Evolutionary conservation across 2,888 invertebrate species (phyloP).

Genomic region (Parthenolecanium corni): DNA sequence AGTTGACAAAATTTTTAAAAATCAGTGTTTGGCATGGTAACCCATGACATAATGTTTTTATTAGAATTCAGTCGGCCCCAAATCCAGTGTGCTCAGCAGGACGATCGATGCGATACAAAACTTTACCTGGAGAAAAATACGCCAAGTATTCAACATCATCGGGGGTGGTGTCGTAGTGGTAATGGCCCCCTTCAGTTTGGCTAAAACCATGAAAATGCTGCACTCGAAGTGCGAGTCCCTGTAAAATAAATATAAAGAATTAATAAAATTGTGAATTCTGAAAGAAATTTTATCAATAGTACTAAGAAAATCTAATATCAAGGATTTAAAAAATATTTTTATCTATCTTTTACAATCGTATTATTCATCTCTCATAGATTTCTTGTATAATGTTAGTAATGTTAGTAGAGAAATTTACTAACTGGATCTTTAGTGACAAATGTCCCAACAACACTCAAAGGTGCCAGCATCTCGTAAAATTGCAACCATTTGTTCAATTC

Average conservation of each 20-base stretch:
- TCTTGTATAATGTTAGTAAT: too few species aligned
- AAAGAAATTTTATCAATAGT: neutral
- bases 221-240: conserved; percentile 80
- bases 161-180: conserved; percentile 90
- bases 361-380: too few species aligned
- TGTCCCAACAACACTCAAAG: conserved; percentile 76
- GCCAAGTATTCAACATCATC: conserved; percentile 76
- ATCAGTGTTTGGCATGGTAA: too few species aligned
- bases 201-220: conserved; percentile 95
- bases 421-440: conserved; percentile 75
- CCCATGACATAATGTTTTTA: too few species aligned
- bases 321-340: neutral
- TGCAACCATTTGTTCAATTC: conserved; percentile 78
- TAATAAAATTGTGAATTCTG: neutral
- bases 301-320: neutral
- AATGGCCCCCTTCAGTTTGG: conserved; percentile 75
- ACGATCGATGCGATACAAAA: conserved; percentile 61
- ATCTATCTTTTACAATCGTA: too few species aligned
- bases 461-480: conserved; percentile 82
- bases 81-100: conserved; percentile 53
- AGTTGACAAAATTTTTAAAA: too few species aligned
- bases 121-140: conserved; percentile 69
- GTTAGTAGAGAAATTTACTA: too few species aligned
- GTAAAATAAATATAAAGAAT: conserved; percentile 34
- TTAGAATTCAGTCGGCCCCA: conserved; percentile 57